Conservation (phyloP, 2,888 invertebrate genomes). For the Ypsolopha sequella region DNA sequence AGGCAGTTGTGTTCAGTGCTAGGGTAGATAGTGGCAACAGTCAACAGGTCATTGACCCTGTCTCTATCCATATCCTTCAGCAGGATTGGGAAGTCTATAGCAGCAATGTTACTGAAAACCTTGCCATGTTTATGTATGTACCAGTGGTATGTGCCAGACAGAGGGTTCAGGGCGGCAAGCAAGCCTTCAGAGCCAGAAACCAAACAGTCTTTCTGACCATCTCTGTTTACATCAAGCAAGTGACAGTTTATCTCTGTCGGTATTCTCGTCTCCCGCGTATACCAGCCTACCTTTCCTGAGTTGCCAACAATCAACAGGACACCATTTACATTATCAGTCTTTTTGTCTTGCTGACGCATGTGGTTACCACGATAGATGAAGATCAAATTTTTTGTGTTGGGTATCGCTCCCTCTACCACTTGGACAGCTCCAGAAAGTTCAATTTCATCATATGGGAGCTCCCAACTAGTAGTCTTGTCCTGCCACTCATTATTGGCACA, state of each 20-base stretch:
- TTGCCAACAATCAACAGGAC: conserved; percentile 77
- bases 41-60: conserved; percentile 76
- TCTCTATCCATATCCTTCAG: conserved; percentile 81
- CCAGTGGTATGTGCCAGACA: conserved; percentile 70
- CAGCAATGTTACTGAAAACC: conserved; percentile 61
- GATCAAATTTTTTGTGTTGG: conserved; percentile 77
- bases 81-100: conserved; percentile 77
- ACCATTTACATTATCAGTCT: conserved; percentile 71
- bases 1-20: conserved; percentile 71
- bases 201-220: conserved; percentile 80
- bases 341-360: conserved; percentile 63
- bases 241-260: conserved; percentile 82
- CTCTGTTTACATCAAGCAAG: conserved; percentile 78
- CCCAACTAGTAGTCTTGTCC: conserved; percentile 76
- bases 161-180: conserved; percentile 61
- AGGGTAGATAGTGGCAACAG: conserved; percentile 65
- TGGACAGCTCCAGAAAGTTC: conserved; percentile 79
- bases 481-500: conserved; percentile 71
- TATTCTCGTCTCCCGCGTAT: conserved; percentile 75
- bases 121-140: conserved; percentile 69
- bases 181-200: conserved; percentile 78
- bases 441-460: conserved; percentile 75
- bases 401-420: conserved; percentile 74
- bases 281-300: conserved; percentile 81
- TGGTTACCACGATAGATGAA: conserved; percentile 80